Evolutionary conservation across 2,888 invertebrate species (phyloP).

Genomic region (Plagiodera versicolora): DNA sequence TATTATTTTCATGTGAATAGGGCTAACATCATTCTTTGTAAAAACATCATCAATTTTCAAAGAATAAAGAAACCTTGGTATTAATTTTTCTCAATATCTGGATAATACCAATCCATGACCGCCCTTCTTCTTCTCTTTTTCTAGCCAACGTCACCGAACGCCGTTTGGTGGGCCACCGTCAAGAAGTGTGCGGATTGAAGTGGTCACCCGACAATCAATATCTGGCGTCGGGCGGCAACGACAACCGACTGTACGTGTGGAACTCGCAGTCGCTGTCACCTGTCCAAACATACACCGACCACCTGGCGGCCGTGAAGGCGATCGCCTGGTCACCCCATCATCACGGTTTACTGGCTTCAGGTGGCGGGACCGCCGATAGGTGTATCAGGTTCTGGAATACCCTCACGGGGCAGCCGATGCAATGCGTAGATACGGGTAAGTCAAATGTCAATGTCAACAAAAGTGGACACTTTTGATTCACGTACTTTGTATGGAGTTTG

Average conservation of each 20-base stretch:
- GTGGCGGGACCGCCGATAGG: conserved; percentile 98
- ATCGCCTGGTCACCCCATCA: conserved; percentile 99
- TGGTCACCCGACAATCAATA: conserved; percentile 95
- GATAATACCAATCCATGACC: not conserved
- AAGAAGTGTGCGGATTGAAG: conserved; percentile 83
- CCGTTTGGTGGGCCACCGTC: conserved; percentile 62
- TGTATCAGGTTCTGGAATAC: conserved; percentile 99
- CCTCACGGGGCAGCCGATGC: conserved; percentile 96
- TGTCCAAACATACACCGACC: conserved; percentile 94
- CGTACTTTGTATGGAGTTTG: too few relatives aligned
- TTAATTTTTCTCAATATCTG: too few relatives aligned
- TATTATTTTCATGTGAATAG: too few relatives aligned
- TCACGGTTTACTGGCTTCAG: conserved; percentile 92
- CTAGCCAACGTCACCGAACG: conserved; percentile 71
- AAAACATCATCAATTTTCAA: too few relatives aligned
- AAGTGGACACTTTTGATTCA: too few relatives aligned
- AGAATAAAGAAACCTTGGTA: too few relatives aligned
- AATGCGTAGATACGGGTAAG: conserved; percentile 91
- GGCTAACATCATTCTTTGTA: too few relatives aligned
- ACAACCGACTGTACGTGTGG: conserved; percentile 94
- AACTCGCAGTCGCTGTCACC: conserved; percentile 82
- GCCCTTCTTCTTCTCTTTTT: conserved; percentile 35
- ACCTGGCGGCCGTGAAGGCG: conserved; percentile 96
- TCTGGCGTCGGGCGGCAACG: conserved; percentile 95
- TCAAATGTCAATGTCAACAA: too few relatives aligned